These are phyloP conservation scores for Minunthozetes semirufus DNA, from an alignment of 2,888 invertebrate genomes.

Conservation along the genomic window DNA sequence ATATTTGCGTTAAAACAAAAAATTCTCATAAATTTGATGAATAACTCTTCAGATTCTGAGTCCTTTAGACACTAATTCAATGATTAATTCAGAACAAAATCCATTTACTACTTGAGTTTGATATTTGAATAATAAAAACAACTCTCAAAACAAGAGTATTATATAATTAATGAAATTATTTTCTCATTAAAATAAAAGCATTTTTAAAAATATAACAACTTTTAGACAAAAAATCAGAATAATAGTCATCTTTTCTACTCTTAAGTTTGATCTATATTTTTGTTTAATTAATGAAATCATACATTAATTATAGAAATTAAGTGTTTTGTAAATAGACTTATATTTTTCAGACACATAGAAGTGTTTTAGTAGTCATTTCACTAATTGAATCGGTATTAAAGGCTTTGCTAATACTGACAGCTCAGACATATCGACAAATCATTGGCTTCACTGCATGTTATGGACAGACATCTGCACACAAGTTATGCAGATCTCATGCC, in stretches of 20 bases:
- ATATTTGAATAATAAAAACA: background rate
- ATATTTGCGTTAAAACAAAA: background rate
- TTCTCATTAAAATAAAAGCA: constrained; percentile 3
- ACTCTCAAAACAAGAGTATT: background rate
- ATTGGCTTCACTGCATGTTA: background rate
- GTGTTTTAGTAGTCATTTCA: background rate
- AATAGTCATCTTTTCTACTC: background rate
- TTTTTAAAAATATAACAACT: background rate
- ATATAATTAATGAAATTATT: background rate
- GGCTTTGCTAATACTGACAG: background rate
- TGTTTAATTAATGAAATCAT: background rate
- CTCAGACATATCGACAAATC: background rate
- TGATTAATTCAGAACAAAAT: no score
- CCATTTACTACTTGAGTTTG: background rate
- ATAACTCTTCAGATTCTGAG: no score
- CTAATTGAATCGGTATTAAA: background rate
- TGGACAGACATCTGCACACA: constrained; percentile 5
- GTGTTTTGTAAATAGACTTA: background rate
- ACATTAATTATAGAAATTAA: background rate
- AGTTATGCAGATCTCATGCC: background rate
- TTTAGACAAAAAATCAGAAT: background rate
- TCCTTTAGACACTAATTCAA: no score
- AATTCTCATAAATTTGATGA: no score
- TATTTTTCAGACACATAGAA: background rate
- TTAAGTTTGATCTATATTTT: background rate